Conservation (phyloP, 2,888 invertebrate species). For the Branchinecta sandiegonensis region DNA sequence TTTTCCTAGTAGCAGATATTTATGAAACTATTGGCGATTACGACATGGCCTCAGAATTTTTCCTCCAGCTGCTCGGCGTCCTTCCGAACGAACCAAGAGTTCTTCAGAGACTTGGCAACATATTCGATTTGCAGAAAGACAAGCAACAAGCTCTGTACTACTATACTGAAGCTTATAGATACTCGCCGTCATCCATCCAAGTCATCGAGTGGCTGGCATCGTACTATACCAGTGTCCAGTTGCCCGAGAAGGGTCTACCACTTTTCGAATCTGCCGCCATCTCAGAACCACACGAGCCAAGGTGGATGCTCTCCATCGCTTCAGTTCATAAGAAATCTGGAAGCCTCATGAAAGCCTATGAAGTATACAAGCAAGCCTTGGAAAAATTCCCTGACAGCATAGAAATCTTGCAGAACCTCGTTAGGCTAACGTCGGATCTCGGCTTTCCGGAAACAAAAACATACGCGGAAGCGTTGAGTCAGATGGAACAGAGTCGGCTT, state of each 20-base stretch:
- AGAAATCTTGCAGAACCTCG: slow-evolving; percentile 37
- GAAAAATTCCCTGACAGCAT: slow-evolving; percentile 83
- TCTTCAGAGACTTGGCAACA: slow-evolving; percentile 70
- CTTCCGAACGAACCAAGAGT: slow-evolving; percentile 79
- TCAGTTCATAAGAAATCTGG: slow-evolving; percentile 68
- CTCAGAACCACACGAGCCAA: slow-evolving; percentile 62
- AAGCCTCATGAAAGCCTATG: slow-evolving; percentile 65
- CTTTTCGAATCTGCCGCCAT: slow-evolving; percentile 67
- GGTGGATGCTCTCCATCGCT: slow-evolving; percentile 72
- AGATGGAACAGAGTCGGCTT: background rate
- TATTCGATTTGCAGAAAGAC: slow-evolving; percentile 80
- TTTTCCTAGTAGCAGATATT: slow-evolving; percentile 61
- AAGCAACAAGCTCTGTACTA: slow-evolving; percentile 75
- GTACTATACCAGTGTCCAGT: slow-evolving; percentile 73
- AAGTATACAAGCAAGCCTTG: slow-evolving; percentile 70
- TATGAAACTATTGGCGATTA: slow-evolving; percentile 50
- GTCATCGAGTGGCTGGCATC: slow-evolving; percentile 79
- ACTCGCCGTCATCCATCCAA: slow-evolving; percentile 53
- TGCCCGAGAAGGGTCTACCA: slow-evolving; percentile 66
- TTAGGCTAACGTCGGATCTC: background rate
- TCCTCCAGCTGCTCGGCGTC: slow-evolving; percentile 61
- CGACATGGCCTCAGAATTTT: slow-evolving; percentile 42
- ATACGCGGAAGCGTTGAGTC: background rate
- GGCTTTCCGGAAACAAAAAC: background rate
- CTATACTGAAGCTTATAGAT: slow-evolving; percentile 57